Evolutionary conservation across 1,140 invertebrate genomes (phyloP), one percentile per base, ranked within the genome.

Genomic region (Anagrus nilaparvatae): DNA sequence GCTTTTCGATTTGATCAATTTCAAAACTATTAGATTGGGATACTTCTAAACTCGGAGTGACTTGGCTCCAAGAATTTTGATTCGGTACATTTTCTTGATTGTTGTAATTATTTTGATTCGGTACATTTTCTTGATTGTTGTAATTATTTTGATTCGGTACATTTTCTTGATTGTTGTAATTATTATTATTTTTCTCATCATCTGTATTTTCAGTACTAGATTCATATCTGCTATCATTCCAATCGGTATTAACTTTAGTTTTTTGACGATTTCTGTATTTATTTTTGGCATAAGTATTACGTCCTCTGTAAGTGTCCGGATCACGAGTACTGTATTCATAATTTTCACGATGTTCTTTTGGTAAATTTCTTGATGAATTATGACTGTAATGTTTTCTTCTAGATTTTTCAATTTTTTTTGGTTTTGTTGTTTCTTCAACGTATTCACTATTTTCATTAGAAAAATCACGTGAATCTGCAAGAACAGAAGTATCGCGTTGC

Each of bases 1-100:
- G 59, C 19, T 65, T 69, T 18, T 65, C 60, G 8, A 58, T 38
- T 19, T 64, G 65, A 37, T 58, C 51, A 2, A 61, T 42, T 25
- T 65, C 56, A 13, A 52, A 53, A 0, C 53, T 56, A 17, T 54
- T 64, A 0, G 53, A 56, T 10, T 60, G 61, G 2, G 55, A 55
- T 0, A 58, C 43, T 28, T 63, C 58, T 3, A 55, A 35, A 24
- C 56, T 67, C 1, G 58, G 59, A 5, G 51, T 50, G 3, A 61
- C 30, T 32, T 65, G 63, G 37, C 43, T 63, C 66, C 66, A 69
- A 4, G 37, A 38, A 9, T 48, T 53, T 12, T 12, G 20, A 24
- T 36, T 5, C 14, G 35, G 30, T 19, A 25, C 23, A 31, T 36
- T 36, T 8, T 47, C 21, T 5, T 47, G 39, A 14, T 46, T 49